Conservation (phyloP, 1,140 invertebrate genomes). For the Drosophila willistoni region DNA sequence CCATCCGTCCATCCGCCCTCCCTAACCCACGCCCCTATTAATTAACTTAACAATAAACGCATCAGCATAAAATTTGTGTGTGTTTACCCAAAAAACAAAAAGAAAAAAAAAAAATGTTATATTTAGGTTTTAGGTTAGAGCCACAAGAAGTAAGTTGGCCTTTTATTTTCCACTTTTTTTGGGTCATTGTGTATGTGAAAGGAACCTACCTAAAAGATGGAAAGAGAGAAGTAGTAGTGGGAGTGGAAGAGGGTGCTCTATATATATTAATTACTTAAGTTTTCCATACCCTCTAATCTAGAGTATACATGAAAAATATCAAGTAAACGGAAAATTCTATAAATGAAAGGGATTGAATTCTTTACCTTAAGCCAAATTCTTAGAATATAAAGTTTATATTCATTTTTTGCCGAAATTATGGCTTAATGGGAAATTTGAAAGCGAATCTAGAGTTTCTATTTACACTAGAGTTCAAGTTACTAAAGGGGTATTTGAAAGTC, state of each 20-base stretch:
- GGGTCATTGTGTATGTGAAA: constrained; percentile 48
- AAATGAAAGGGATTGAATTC: no score
- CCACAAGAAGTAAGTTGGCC: constrained; percentile 13
- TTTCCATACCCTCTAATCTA: constrained; percentile 7
- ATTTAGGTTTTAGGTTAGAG: constrained; percentile 66
- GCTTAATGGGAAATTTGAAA: no score
- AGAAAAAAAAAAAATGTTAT: constrained; percentile 42
- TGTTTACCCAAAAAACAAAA: constrained; percentile 42
- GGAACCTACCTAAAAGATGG: constrained; percentile 15
- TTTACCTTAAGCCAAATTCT: no score
- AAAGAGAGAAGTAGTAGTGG: constrained; percentile 17
- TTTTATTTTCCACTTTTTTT: constrained; percentile 42
- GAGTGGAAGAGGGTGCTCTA: constrained; percentile 1
- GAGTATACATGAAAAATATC: neutral
- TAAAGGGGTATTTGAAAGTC: neutral
- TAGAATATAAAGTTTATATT: no score
- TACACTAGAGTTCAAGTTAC: neutral
- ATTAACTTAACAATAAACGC: constrained; percentile 53
- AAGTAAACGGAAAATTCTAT: no score
- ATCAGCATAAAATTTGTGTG: constrained; percentile 63
- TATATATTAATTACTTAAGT: constrained; percentile 62
- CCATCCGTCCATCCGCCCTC: neutral
- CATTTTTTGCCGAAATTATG: no score
- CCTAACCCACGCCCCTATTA: constrained; percentile 50
- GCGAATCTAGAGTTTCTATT: neutral